Evolutionary conservation across 2,113 vertebrate species (phyloP).

Genomic region (Ginglymostoma cirratum): DNA sequence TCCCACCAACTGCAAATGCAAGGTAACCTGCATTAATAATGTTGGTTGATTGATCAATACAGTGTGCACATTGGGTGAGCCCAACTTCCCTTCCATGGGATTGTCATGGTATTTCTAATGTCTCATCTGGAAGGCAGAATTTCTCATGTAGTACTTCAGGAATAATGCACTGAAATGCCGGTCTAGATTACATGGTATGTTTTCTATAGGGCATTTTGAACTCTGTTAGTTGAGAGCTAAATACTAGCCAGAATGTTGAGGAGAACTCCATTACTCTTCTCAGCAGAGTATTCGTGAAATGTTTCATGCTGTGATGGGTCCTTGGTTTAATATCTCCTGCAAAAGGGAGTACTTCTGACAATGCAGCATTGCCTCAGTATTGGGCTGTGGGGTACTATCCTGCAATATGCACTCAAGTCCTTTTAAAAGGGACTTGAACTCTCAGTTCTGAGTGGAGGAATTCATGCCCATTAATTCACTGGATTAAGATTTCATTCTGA

Average conservation of each 20-base stretch:
- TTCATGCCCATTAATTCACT: not conserved
- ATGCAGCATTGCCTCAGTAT: not conserved
- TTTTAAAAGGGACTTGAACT: not conserved
- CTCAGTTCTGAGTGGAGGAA: not conserved
- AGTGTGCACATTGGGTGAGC: not conserved
- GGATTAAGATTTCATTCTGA: not conserved
- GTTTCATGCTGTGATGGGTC: not conserved
- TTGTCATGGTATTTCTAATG: not conserved
- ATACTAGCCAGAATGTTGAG: no score
- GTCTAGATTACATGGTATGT: not conserved
- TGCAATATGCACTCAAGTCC: not conserved
- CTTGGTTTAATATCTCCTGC: not conserved
- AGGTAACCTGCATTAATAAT: not conserved
- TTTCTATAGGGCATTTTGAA: not conserved
- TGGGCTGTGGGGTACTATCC: not conserved
- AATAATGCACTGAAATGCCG: not conserved
- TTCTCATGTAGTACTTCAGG: not conserved
- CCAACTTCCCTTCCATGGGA: not conserved
- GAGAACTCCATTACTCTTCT: not conserved
- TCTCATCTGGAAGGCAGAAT: not conserved
- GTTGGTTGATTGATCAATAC: not conserved
- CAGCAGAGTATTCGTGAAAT: not conserved
- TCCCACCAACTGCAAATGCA: not conserved
- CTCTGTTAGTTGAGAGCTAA: no score
- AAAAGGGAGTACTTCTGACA: not conserved